These are phyloP conservation scores for Bruchidius siliquastri DNA, from an alignment of 2,888 invertebrate genomes.

Conservation along the genomic window DNA sequence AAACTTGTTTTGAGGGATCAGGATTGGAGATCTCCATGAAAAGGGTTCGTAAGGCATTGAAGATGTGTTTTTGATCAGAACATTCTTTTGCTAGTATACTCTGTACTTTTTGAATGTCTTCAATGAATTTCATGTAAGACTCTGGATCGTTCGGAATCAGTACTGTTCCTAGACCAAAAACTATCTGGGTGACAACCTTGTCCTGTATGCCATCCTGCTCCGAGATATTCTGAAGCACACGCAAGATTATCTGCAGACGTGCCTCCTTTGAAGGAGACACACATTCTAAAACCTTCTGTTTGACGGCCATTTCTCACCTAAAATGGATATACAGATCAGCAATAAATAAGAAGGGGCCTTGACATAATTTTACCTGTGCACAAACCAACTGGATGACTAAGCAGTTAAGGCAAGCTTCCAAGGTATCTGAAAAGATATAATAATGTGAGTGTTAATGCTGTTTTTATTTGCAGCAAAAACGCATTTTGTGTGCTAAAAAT, in stretches of 20 bases:
- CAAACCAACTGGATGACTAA: not conserved
- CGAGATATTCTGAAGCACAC: slow-evolving; percentile 48
- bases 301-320: slow-evolving; percentile 52
- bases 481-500: not conserved
- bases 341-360: not conserved
- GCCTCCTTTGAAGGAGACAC: slow-evolving; percentile 47
- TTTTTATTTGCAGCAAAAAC: not conserved
- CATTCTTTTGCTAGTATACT: slow-evolving; percentile 40
- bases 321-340: not conserved
- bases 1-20: slow-evolving; percentile 48
- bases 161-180: slow-evolving; percentile 50
- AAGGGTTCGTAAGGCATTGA: slow-evolving; percentile 55
- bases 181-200: slow-evolving; percentile 52
- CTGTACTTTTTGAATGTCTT: slow-evolving; percentile 38
- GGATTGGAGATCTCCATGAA: slow-evolving; percentile 59
- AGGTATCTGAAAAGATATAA: not conserved
- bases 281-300: slow-evolving; percentile 54
- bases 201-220: slow-evolving; percentile 47
- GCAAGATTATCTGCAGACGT: slow-evolving; percentile 51
- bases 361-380: not conserved
- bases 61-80: slow-evolving; percentile 49
- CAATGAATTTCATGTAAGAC: slow-evolving; percentile 39
- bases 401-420: not conserved
- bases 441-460: not conserved
- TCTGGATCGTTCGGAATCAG: slow-evolving; percentile 40